Base-by-base conservation (phyloP, 2,797 vertebrate species). In the Lepilemur septentrionalis region DNA sequence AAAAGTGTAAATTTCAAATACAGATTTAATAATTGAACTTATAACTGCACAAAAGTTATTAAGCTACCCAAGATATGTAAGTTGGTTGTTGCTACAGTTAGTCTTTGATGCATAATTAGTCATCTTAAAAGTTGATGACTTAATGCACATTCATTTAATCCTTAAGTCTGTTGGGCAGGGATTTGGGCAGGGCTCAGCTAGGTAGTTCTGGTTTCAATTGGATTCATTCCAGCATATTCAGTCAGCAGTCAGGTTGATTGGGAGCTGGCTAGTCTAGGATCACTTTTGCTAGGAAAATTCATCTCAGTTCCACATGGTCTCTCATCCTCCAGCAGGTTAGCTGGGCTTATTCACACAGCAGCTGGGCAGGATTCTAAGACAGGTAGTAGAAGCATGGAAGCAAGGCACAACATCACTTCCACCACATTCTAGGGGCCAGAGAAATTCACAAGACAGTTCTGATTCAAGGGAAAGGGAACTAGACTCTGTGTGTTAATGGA, bases 1-100 rank as follows among this genome's bases (percentile, higher is more conserved):
- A 89, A 85, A 93, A 96, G 83, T 80, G 18, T 94, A 13, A 86
- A 83, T 93, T 86, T 89, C 11, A 75, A 93, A 79, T 73, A 46
- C 17, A 90, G 35, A 87, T 18, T 86, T 86, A 57, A 89, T 82
- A 92, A 69, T 80, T 80, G 61, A 55, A 72, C 2, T 88, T 89
- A 63, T n/a, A 8, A 48, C 41, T 57, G 52, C 11, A 78, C 3
- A 32, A 89, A 59, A 95, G 2, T 67, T 59, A 55, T 91, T 84
- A 94, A 96, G 38, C 13, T 81, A 25, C 10, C 7, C 11, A 59
- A 91, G 18, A 96, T 72, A 32, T 55, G 2, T n/a, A 55, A 43
- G 25, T 73, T 93, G 17, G 25, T 50, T 75, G 65, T 93, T 86
- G 14, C 3, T 55, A 78, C 11, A 85, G 17, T 63, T 89, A 95